Conservation (phyloP, 2,888 invertebrate genomes). For the Polydrusus cervinus region DNA sequence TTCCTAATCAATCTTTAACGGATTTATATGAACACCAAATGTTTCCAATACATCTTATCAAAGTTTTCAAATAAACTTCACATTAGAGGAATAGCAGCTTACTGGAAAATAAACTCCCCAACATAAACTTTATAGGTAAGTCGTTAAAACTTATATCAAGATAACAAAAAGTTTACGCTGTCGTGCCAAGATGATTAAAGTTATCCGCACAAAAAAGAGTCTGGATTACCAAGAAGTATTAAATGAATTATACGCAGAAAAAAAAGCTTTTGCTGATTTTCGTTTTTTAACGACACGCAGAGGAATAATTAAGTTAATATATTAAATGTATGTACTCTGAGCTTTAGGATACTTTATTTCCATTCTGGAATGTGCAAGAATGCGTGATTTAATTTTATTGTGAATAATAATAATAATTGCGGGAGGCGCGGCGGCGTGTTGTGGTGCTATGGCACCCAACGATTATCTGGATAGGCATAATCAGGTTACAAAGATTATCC, state of each 20-base stretch:
- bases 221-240: constrained; percentile 8
- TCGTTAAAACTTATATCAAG: constrained; percentile 19
- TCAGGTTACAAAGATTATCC: too few relatives aligned
- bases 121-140: constrained; percentile 20
- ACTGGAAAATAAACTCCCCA: constrained; percentile 20
- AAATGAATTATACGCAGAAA: constrained; percentile 9
- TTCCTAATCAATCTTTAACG: constrained; percentile 8
- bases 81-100: constrained; percentile 16
- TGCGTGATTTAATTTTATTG: too few relatives aligned
- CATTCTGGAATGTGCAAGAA: too few relatives aligned
- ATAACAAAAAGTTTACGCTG: constrained; percentile 18
- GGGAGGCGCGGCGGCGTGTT: too few relatives aligned
- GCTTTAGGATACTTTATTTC: too few relatives aligned
- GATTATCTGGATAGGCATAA: too few relatives aligned
- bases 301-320: not conserved
- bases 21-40: constrained; percentile 7
- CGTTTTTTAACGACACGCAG: not conserved
- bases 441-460: too few relatives aligned
- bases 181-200: not conserved
- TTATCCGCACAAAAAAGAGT: not conserved
- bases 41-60: constrained; percentile 13
- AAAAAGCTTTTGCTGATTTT: not conserved
- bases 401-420: too few relatives aligned
- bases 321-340: too few relatives aligned
- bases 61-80: constrained; percentile 23